Evolutionary conservation across 2,888 invertebrate species (phyloP).

Genomic region (Acanthoscelides obtectus): DNA sequence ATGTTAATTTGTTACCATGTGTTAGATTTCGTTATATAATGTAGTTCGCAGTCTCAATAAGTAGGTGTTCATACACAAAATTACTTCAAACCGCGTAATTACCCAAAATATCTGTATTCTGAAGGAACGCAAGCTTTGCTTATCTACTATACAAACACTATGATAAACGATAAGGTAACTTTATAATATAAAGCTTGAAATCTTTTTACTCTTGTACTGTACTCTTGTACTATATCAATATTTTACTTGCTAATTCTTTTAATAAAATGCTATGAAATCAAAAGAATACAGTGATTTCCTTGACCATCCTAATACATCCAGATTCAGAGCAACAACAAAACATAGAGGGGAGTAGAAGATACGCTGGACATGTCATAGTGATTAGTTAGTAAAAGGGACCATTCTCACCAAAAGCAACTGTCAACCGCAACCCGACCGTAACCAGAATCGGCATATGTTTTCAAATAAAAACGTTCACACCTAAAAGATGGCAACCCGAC

Average conservation of each 20-base stretch:
- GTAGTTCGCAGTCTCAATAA: conserved; percentile 10
- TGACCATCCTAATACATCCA: too few relatives aligned
- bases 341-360: too few relatives aligned
- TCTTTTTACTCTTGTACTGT: conserved; percentile 48
- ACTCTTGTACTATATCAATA: conserved; percentile 45
- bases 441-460: too few relatives aligned
- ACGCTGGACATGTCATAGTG: too few relatives aligned
- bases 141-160: conserved; percentile 22
- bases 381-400: too few relatives aligned
- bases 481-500: too few relatives aligned
- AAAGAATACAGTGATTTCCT: too few relatives aligned
- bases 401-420: too few relatives aligned
- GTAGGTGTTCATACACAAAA: conserved; percentile 20
- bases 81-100: conserved; percentile 6
- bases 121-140: conserved; percentile 28
- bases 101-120: background rate
- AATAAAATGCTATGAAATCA: conserved; percentile 42
- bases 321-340: too few relatives aligned
- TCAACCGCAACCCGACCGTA: too few relatives aligned
- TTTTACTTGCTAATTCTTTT: conserved; percentile 46
- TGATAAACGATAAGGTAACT: conserved; percentile 9
- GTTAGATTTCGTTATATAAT: conserved; percentile 15
- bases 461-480: too few relatives aligned
- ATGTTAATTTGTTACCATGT: conserved; percentile 16
- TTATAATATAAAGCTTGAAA: conserved; percentile 39